A percentile compares a stretch with the other conserved stretches of the same genome.
Conservation (phyloP, 2,797 vertebrate species). For the Malacoraja senta region DNA sequence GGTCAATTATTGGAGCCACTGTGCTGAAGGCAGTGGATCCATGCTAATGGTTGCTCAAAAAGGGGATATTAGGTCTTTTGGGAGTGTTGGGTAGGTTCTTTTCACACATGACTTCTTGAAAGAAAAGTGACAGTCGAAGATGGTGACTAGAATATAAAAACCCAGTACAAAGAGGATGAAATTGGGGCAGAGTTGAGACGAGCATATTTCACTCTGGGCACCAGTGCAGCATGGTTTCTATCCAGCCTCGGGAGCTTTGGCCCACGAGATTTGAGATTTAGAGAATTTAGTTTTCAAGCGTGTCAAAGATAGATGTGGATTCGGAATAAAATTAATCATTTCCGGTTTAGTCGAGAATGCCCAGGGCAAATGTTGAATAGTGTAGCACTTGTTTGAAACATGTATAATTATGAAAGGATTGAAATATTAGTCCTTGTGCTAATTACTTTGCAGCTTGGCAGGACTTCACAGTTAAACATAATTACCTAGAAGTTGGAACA, state of each 20-base stretch:
- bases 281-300: background rate
- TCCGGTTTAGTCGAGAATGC: too few species aligned
- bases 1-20: background rate
- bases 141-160: background rate
- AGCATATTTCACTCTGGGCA: background rate
- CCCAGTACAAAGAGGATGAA: background rate
- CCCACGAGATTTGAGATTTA: background rate
- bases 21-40: background rate
- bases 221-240: too few species aligned
- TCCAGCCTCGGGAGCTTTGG: background rate
- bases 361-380: too few species aligned
- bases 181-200: background rate
- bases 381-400: too few species aligned
- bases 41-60: too few species aligned
- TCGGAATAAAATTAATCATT: background rate
- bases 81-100: background rate
- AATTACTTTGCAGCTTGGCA: background rate
- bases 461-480: background rate
- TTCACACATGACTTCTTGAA: background rate
- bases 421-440: background rate
- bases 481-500: too few species aligned
- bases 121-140: too few species aligned
- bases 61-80: background rate
- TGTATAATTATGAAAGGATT: too few species aligned
- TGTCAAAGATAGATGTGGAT: background rate